Evolutionary conservation across 2,113 vertebrate species (phyloP), one percentile per base, ranked within the genome.

Genomic region (Oostethus manadensis): DNA sequence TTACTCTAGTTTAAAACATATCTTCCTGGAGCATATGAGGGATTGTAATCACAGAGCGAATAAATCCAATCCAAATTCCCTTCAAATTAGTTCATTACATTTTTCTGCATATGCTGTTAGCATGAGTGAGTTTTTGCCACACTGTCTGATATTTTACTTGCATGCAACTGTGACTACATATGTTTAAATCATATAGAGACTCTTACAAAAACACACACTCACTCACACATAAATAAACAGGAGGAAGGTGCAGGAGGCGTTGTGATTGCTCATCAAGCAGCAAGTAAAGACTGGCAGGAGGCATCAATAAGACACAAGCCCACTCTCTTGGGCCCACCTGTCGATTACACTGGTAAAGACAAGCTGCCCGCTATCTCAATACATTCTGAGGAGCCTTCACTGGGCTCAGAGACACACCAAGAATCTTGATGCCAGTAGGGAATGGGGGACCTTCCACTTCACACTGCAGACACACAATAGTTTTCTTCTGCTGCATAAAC

Each of bases 271-370:
- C 79, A 82, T 85, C 79, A 81, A 68, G 63, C 68, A 66, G 67
- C 64, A 47, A 76, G 75, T 14, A 3, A 58, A 66, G 68, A 73
- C 62, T 70, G 57, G 70, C n/a, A 17, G 69, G 50, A 73, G 56
- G 57, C 75, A 74, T 81, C 79, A 77, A 80, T 79, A 81, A 18
- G 3, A 68, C 64, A 65, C 76, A 60, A 79, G 71, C 66, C 64
- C 70, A 43, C 63, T 85, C 84, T 85, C 84, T 60, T 59, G 82
- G 79, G 84, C 43, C 76, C 82, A 81, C 76, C 81, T 81, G 86
- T 86, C 82, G 73, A 84, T 85, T 83, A 80, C 78, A 78, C 56
- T 74, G 73, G 74, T 73, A 15, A 84, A 87, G 86, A 86, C 80
- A 75, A 81, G 81, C 80, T 71, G 73, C 73, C 66, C 60, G 66